These are phyloP conservation scores for Rana temporaria DNA, from an alignment of 2,113 vertebrate genomes.

Conservation along the genomic window DNA sequence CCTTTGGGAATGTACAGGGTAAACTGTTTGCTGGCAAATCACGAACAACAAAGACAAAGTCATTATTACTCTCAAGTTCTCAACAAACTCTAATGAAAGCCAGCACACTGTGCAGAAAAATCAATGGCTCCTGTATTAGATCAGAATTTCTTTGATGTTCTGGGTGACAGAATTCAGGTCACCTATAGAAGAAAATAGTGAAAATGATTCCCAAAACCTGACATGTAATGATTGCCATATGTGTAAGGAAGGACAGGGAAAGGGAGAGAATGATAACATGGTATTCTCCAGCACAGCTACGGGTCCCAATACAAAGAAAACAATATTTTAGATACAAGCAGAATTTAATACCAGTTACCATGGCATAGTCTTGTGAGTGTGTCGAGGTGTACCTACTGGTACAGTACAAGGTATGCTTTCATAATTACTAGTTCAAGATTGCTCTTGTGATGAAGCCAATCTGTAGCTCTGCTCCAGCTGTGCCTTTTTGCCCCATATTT, in stretches of 20 bases:
- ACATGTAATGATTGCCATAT: slow-evolving; percentile 28
- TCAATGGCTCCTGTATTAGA: slow-evolving; percentile 24
- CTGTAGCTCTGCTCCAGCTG: no score
- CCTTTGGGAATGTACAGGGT: not conserved
- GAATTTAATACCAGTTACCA: no score
- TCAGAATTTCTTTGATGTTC: slow-evolving; percentile 41
- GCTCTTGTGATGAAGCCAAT: no score
- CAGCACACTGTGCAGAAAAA: slow-evolving; percentile 24
- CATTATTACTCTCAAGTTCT: slow-evolving; percentile 8
- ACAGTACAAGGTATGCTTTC: no score
- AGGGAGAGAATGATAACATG: no score
- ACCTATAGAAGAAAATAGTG: slow-evolving; percentile 28
- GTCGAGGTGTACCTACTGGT: no score
- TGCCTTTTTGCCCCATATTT: no score
- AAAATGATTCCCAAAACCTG: slow-evolving; percentile 30
- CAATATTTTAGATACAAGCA: no score
- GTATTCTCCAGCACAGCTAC: no score
- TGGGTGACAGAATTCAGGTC: slow-evolving; percentile 43
- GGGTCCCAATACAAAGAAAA: no score
- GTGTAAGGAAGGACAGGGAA: slow-evolving; percentile 6
- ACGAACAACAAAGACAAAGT: slow-evolving; percentile 28
- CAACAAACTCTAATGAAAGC: slow-evolving; percentile 24
- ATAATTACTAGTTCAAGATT: no score
- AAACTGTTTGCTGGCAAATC: slow-evolving; percentile 10
- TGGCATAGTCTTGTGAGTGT: no score